Percentiles rank a stretch among this genome's conserved stretches.
phyloP scores from a whole-genome alignment of 2,888 invertebrate genomes.

The Trimorus sp. region DNA sequence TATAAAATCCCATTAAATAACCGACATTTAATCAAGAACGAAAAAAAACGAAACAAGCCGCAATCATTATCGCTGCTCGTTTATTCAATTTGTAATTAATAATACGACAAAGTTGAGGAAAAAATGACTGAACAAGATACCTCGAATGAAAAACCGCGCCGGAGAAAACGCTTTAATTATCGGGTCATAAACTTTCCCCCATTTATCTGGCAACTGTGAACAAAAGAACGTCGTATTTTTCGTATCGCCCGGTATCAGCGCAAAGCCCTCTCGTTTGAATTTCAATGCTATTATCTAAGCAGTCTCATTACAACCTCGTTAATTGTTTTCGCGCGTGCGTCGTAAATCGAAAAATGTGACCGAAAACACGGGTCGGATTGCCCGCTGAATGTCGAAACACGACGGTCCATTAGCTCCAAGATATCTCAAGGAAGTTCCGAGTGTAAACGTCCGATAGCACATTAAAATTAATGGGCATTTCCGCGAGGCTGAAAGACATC shows the following conservation, averaged over 20 bases:
- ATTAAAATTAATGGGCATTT: constrained; percentile 56
- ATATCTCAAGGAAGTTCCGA: constrained; percentile 59
- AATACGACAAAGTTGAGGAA: not conserved
- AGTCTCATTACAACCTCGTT: constrained; percentile 54
- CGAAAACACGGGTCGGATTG: not conserved
- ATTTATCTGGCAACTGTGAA: constrained; percentile 39
- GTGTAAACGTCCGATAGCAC: constrained; percentile 61
- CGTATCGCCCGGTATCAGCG: constrained; percentile 27
- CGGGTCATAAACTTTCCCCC: constrained; percentile 28
- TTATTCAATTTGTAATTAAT: not conserved
- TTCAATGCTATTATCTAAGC: constrained; percentile 47
- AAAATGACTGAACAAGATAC: constrained; percentile 1
- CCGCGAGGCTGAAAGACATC: constrained; percentile 47
- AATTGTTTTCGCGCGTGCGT: constrained; percentile 48
- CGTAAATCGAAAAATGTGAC: too few species aligned
- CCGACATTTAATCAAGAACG: too few species aligned
- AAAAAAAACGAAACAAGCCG: not conserved
- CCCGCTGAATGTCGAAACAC: constrained; percentile 54
- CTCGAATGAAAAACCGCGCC: constrained; percentile 18
- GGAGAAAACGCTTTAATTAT: constrained; percentile 39
- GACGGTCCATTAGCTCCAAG: constrained; percentile 57
- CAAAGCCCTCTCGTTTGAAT: constrained; percentile 38
- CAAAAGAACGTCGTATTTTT: constrained; percentile 36
- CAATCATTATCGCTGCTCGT: not conserved
- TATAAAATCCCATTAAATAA: too few species aligned